Evolutionary conservation across 2,797 vertebrate genomes (phyloP), one percentile per base, ranked within the genome.

Genomic region (Danio tinwini): DNA sequence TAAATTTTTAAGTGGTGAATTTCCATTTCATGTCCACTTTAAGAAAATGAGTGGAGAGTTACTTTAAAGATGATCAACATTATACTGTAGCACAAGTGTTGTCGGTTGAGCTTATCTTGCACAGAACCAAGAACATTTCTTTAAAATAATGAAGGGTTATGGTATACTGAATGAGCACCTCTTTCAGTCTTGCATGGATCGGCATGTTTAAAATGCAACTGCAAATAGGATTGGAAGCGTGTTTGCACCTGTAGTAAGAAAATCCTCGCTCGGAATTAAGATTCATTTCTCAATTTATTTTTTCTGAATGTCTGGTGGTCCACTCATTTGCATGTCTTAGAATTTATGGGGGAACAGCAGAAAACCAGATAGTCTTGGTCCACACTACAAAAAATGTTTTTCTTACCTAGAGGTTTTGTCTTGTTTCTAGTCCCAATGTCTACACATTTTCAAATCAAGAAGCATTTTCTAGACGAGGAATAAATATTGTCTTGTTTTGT

Each of bases 181-280:
- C 73, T 90, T 90, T 93, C 90, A 90, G 89, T 88, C 87, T 61
- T 94, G 95, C 95, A 96, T 95, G 94, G 94, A 91, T 85, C 83
- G 93, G 95, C 96, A 97, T 96, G 95, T 94, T 90, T 92, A 78
- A 89, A 83, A 89, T 83, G 90, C 89, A 90, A 88, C 89, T 92
- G 91, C 91, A 89, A 89, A 88, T 89, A 88, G 88, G 88, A 89
- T 90, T 91, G 90, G 89, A 90, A 90, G 82, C 80, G 84, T 74
- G 84, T 90, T 87, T 79, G 88, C 84, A 19, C 85, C 87, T 86
- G 45, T 84, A 71, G 40, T 70, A 83, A 79, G 74, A 74, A 76
- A 77, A 76, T 39, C 78, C 58, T 74, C 47, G n/a, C 63, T 81
- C 80, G 83, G 91, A 78, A 86, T 91, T 88, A 87, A 87, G 82